These are phyloP conservation scores for Quiscalus mexicanus DNA, from an alignment of 2,113 vertebrate genomes.

Conservation along the genomic window DNA sequence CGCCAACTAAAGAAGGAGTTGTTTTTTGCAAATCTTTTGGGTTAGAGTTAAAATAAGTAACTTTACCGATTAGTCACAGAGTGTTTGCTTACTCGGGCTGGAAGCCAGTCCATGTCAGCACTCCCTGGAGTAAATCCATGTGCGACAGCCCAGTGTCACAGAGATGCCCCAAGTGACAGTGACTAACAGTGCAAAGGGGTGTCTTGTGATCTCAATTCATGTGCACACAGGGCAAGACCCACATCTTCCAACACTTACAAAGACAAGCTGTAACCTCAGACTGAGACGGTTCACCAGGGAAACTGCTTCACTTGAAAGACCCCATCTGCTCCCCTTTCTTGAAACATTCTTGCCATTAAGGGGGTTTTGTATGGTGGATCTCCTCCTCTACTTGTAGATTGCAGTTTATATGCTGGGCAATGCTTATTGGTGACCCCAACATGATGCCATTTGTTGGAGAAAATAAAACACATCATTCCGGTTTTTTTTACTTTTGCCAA, in stretches of 20 bases:
- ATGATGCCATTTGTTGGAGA: not conserved
- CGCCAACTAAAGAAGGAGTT: not conserved
- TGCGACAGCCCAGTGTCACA: not conserved
- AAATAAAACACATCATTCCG: not conserved
- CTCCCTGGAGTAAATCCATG: not conserved
- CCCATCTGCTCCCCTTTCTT: not conserved
- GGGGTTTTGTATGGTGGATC: not conserved
- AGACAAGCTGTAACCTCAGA: not conserved
- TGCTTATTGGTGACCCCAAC: not conserved
- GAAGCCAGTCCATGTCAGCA: not conserved
- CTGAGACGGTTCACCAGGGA: not conserved
- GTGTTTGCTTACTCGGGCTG: not conserved
- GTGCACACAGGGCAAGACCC: not conserved
- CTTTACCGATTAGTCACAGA: not conserved
- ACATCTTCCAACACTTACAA: not conserved
- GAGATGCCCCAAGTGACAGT: not conserved
- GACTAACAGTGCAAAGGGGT: not conserved
- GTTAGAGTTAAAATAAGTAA: constrained; percentile 1
- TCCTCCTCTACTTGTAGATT: not conserved
- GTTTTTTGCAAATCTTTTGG: not conserved
- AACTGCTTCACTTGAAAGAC: not conserved
- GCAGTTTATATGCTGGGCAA: not conserved
- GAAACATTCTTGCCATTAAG: not conserved
- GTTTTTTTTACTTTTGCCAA: not conserved
- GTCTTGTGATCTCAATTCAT: not conserved